Conservation (phyloP, 2,888 invertebrate species). For the Herminia tarsipennalis region DNA sequence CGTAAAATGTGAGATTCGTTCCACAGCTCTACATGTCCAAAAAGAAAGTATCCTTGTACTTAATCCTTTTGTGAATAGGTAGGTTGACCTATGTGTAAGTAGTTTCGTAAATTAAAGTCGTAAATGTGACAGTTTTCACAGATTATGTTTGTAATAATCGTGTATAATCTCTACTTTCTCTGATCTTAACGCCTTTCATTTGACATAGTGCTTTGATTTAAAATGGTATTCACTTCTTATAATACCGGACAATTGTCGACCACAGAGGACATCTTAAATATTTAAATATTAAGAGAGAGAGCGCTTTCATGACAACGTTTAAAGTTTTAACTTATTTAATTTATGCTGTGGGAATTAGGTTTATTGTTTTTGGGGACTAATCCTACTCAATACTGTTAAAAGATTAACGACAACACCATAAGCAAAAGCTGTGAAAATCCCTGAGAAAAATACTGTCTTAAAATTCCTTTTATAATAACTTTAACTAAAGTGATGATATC, state of each 20-base stretch:
- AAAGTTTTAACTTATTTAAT: not conserved
- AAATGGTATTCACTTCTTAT: constrained; percentile 38
- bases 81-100: not conserved
- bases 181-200: not conserved
- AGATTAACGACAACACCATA: too few species aligned
- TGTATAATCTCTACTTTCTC: constrained; percentile 13
- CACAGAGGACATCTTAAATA: constrained; percentile 29
- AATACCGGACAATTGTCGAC: constrained; percentile 25
- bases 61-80: not conserved
- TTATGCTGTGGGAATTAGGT: too few species aligned
- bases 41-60: not conserved
- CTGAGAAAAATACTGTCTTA: too few species aligned
- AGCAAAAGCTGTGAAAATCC: too few species aligned
- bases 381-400: too few species aligned
- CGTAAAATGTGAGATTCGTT: too few species aligned
- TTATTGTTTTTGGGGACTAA: too few species aligned
- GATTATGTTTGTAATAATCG: not conserved
- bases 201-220: constrained; percentile 32
- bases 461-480: too few species aligned
- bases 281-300: constrained; percentile 30
- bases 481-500: too few species aligned
- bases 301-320: constrained; percentile 35
- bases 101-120: not conserved
- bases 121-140: constrained; percentile 4
- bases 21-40: not conserved